Percentiles rank a stretch among this genome's conserved stretches.
Evolutionary conservation across 2,888 invertebrate genomes (phyloP).

Genomic region (Hydroisotoma schaefferi): DNA sequence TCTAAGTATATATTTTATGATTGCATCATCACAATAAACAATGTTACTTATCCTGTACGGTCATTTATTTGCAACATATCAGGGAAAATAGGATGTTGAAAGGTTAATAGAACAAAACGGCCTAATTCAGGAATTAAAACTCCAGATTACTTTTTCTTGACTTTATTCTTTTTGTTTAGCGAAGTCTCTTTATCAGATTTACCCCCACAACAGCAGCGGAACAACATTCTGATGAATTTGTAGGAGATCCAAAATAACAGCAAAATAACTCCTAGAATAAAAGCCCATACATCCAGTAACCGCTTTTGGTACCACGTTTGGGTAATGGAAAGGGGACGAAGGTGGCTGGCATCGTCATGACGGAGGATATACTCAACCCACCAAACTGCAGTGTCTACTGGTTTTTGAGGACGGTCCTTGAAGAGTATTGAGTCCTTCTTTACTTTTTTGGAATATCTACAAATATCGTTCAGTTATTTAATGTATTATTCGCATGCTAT

Average conservation of each 20-base stretch:
- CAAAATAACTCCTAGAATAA: constrained; percentile 9
- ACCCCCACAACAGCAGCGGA: not conserved
- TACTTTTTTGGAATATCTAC: constrained; percentile 7
- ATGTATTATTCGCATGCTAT: too few relatives aligned
- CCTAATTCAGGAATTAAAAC: not conserved
- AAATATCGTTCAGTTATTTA: too few relatives aligned
- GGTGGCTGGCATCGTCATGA: constrained; percentile 28
- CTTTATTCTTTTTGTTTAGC: constrained; percentile 2
- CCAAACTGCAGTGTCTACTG: constrained; percentile 39
- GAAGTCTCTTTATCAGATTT: not conserved
- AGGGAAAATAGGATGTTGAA: too few relatives aligned
- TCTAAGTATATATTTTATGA: too few relatives aligned
- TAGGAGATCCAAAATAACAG: not conserved
- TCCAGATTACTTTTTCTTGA: not conserved
- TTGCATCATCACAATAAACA: too few relatives aligned
- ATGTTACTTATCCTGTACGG: too few relatives aligned
- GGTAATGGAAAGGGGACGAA: constrained; percentile 19
- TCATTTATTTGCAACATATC: too few relatives aligned
- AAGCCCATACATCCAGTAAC: constrained; percentile 36
- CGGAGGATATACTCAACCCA: constrained; percentile 34
- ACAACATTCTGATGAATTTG: not conserved
- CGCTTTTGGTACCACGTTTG: constrained; percentile 33
- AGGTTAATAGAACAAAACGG: too few relatives aligned
- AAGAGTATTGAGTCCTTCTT: constrained; percentile 16
- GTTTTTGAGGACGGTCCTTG: constrained; percentile 31